These are phyloP conservation scores for Conistra vaccinii DNA, from an alignment of 2,888 invertebrate species.

Conservation along the genomic window DNA sequence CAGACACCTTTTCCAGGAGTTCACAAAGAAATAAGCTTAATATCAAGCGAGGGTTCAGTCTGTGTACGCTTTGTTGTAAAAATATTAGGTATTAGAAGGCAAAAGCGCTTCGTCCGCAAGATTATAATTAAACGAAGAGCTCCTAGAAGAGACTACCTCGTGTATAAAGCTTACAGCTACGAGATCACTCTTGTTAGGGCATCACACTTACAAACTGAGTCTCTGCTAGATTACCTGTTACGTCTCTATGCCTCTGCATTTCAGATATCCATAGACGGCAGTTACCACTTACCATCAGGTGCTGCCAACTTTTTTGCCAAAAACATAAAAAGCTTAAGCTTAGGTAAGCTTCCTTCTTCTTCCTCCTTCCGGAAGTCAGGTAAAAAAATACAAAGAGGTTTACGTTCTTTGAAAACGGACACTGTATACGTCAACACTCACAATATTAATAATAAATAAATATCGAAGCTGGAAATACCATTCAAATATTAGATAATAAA, in stretches of 20 bases:
- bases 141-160: constrained; percentile 13
- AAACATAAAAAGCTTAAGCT: neutral
- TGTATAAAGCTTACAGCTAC: constrained; percentile 11
- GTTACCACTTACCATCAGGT: neutral
- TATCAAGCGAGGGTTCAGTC: constrained; percentile 16
- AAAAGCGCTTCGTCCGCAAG: constrained; percentile 27
- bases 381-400: neutral
- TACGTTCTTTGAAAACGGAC: neutral
- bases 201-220: constrained; percentile 13
- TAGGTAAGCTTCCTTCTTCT: no score
- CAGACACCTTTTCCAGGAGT: constrained; percentile 28
- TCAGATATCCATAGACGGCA: neutral
- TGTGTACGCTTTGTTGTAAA: constrained; percentile 11
- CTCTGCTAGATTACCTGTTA: constrained; percentile 1
- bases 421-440: neutral
- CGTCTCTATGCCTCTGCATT: neutral
- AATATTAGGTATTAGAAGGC: constrained; percentile 37
- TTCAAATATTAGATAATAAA: constrained; percentile 13
- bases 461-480: neutral
- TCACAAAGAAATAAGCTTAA: constrained; percentile 25
- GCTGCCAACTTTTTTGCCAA: neutral
- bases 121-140: constrained; percentile 45
- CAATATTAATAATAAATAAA: neutral
- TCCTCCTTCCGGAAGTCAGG: neutral
- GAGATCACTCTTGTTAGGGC: constrained; percentile 17